Base-by-base conservation (phyloP, 1,140 invertebrate species). In the Vanessa atalanta region DNA sequence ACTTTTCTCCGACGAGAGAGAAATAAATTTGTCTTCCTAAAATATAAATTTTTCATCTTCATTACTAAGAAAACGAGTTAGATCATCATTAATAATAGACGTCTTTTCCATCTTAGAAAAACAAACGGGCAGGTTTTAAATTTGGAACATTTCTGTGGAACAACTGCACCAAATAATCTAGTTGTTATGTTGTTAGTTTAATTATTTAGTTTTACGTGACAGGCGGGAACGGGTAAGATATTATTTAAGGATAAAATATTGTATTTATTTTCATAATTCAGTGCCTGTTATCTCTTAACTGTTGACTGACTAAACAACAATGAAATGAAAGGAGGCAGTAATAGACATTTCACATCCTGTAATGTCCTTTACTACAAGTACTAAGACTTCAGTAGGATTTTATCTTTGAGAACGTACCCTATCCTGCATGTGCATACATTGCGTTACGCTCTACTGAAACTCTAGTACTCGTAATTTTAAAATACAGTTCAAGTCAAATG, bases 371-470 rank as follows among this genome's bases (percentile, higher is more conserved):
- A 66, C 55, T 70, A 70, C 57, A 68, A 75, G 63, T 71, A 67
- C 73, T 55, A 65, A 65, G 73, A 75, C 72, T 70, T 72, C 50
- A 60, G 67, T 75, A 71, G 69, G 57, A 74, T 77, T 79, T 70
- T 77, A 76, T 73, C 73, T 76, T 76, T 76, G 71, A 76, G 69
- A 79, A 72, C 79, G 73, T 79, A 81, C 75, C 76, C 37, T 43
- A 80, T 75, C 67, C 74, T 80, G 75, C 77, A 80, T 84, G 73
- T 79, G 79, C 80, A 81, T 80, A 81, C 77, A 85, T 81, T 79
- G 76, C 79, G 75, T 80, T 79, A 82, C 78, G 81, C 80, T 87
- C 77, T 78, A 82, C 76, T 81, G 79, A 84, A 83, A 78, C 75
- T 80, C 72, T 70, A 81, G 78, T 78, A 78, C 70, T 66, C 73